Conservation (phyloP, 2,113 vertebrate genomes). For the Serinus canaria region DNA sequence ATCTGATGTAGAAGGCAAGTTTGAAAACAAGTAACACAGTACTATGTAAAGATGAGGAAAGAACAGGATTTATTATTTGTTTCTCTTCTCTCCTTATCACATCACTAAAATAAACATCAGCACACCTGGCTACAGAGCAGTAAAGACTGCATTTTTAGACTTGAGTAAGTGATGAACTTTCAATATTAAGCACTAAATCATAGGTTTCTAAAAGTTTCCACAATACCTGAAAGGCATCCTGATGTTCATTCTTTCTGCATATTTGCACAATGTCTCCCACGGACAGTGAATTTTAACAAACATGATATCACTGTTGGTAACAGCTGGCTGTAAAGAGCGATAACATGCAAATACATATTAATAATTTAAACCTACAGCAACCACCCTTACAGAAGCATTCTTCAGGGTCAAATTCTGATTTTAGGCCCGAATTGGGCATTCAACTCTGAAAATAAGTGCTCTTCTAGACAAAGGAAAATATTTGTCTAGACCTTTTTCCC, state of each 20-base stretch:
- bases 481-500: neutral
- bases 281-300: constrained; percentile 97
- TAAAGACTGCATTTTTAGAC: neutral
- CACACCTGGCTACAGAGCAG: neutral
- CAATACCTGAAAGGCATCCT: constrained; percentile 97
- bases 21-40: neutral
- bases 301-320: constrained; percentile 96
- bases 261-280: constrained; percentile 96
- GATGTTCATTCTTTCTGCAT: constrained; percentile 97
- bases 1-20: neutral
- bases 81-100: neutral
- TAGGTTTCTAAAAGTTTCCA: neutral
- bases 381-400: neutral
- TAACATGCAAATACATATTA: neutral
- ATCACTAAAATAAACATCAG: neutral
- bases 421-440: neutral
- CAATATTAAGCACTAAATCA: neutral
- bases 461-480: neutral
- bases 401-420: neutral
- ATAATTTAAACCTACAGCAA: neutral
- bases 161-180: neutral
- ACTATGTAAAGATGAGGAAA: neutral
- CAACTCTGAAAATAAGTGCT: neutral
- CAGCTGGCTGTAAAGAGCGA: constrained; percentile 79
- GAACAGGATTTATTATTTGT: neutral